Percentiles rank a stretch among this genome's conserved stretches.
Conservation (phyloP, 1,140 invertebrate species). For the Saccostrea echinata region DNA sequence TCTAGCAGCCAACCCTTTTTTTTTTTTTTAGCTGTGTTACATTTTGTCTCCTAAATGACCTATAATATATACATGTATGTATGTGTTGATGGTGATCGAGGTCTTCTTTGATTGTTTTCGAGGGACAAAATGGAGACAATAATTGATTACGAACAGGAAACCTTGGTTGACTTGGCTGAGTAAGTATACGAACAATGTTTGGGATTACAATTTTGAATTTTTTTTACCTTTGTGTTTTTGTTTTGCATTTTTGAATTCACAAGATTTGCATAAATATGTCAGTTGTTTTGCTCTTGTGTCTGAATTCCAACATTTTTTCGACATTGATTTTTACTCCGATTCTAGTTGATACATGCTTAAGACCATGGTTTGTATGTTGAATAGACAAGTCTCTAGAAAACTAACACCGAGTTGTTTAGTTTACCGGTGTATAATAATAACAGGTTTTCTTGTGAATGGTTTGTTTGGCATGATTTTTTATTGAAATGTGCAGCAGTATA, state of each 20-base stretch:
- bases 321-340: not conserved
- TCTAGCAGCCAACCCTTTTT: not conserved
- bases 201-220: not conserved
- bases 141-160: conserved; percentile 41
- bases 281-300: not conserved
- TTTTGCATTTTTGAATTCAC: not conserved
- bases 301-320: not conserved
- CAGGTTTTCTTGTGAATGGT: conserved; percentile 5
- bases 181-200: conserved; percentile 7
- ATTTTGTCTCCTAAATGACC: conserved; percentile 21
- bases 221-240: not conserved
- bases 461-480: conserved; percentile 1
- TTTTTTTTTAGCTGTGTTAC: not conserved
- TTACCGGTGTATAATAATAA: not conserved
- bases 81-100: not conserved
- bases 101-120: conserved; percentile 29
- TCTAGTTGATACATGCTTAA: not conserved
- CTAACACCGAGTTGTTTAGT: not conserved
- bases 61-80: not conserved
- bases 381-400: conserved; percentile 1
- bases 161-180: conserved; percentile 23
- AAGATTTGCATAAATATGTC: not conserved
- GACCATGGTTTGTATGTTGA: not conserved
- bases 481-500: not conserved
- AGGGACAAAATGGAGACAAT: conserved; percentile 26